Base-by-base conservation (phyloP, 2,888 invertebrate genomes). In the Tipula unca region DNA sequence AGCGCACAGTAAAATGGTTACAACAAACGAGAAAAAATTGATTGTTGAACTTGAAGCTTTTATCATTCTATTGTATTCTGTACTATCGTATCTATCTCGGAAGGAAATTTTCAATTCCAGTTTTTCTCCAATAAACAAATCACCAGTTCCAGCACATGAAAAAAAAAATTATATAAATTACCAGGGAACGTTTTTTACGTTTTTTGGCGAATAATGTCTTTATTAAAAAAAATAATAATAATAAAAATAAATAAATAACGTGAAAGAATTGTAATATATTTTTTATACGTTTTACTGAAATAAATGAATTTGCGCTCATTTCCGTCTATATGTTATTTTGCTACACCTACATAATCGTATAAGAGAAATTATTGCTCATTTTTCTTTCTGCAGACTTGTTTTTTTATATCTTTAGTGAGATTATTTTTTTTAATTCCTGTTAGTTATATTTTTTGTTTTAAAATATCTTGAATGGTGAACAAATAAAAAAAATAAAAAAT, bases 41-140 rank as follows among this genome's bases (percentile, higher is more conserved):
- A 69, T 69, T 69, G 69, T 69, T 69, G 69, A 69, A 69, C 69
- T 69, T 69, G 69, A 69, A 69, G 69, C 69, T 69, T 69, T 69
- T 69, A 69, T 69, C 69, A 69, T 69, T 25, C 25, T 69, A 69
- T 69, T 69, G 69, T 69, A 69, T 69, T 69, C 25, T 69, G 25
- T 69, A 69, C 69, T 69, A 69, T 25, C 69, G 69, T 69, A 69
- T 69, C 69, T 69, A 25, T 25, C 69, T 69, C 69, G 69, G 69
- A 69, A 69, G 69, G 69, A 69, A 69, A 69, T 69, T 69, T 69
- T 69, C 69, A 69, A 69, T 69, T 69, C 69, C 69, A 69, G n/a
- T 48, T 48, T 69, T 69, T 69, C 69, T 69, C 25, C 69, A 25
- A 69, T 69, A 69, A 69, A 69, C 69, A 69, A 69, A 69, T 69